Conservation (phyloP, 2,888 invertebrate species). For the Pardosa pseudoannulata region DNA sequence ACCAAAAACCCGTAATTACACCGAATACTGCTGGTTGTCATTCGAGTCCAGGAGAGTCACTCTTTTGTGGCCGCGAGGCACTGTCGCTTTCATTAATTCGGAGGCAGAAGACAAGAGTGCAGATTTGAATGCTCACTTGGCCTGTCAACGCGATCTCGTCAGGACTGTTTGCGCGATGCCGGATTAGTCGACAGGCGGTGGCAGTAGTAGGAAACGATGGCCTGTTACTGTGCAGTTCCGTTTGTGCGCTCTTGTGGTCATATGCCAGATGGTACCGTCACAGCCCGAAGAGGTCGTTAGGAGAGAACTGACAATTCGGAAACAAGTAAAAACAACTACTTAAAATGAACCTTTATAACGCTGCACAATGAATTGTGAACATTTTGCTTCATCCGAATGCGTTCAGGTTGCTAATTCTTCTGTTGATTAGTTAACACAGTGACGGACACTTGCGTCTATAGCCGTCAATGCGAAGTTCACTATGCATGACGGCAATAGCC, state of each 20-base stretch:
- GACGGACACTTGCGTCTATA: too few relatives aligned
- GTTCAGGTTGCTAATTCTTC: too few relatives aligned
- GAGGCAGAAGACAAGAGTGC: neutral
- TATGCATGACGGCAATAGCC: too few relatives aligned
- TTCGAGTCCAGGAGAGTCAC: neutral
- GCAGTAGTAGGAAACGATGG: neutral
- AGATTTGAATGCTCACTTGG: neutral
- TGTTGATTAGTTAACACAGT: too few relatives aligned
- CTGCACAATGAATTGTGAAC: too few relatives aligned
- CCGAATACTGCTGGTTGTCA: conserved; percentile 4
- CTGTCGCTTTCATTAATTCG: neutral
- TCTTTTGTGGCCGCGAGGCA: neutral
- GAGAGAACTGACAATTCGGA: too few relatives aligned
- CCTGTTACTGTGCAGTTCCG: neutral
- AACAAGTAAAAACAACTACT: too few relatives aligned
- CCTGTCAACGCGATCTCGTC: neutral
- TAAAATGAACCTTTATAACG: too few relatives aligned
- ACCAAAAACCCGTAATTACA: neutral
- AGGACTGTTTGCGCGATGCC: neutral
- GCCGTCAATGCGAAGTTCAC: too few relatives aligned
- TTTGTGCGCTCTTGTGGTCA: neutral
- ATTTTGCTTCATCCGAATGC: too few relatives aligned
- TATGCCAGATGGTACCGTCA: conserved; percentile 8
- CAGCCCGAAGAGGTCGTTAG: neutral
- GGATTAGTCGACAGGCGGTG: neutral